These are phyloP conservation scores for Tineola bisselliella DNA, from an alignment of 2,888 invertebrate species.

Conservation along the genomic window DNA sequence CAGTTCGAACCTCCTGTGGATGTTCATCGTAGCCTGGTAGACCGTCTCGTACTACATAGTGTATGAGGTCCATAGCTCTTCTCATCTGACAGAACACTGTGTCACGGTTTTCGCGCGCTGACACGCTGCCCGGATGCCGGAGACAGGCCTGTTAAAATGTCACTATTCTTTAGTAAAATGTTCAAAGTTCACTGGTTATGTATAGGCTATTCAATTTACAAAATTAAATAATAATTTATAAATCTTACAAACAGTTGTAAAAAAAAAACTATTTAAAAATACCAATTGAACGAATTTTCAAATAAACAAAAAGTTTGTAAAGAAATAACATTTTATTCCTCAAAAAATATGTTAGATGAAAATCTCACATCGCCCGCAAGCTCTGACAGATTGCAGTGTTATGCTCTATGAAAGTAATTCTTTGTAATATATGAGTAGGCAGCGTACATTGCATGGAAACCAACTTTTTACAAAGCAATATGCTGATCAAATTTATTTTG, in stretches of 20 bases:
- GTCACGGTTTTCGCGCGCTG: slow-evolving; percentile 94
- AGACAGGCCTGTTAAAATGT: slow-evolving; percentile 76
- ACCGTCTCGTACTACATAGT: slow-evolving; percentile 97
- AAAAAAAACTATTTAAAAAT: no score
- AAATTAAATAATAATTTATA: no score
- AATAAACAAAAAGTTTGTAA: not conserved
- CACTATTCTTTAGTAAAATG: not conserved
- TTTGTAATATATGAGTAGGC: not conserved
- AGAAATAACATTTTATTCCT: slow-evolving; percentile 27
- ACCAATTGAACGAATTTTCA: no score
- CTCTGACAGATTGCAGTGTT: slow-evolving; percentile 41
- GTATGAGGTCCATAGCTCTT: slow-evolving; percentile 95
- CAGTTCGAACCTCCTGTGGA: slow-evolving; percentile 45
- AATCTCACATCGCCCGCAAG: slow-evolving; percentile 27
- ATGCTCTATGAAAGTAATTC: slow-evolving; percentile 14
- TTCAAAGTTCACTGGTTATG: not conserved
- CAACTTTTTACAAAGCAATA: not conserved
- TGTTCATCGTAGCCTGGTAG: slow-evolving; percentile 71
- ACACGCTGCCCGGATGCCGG: slow-evolving; percentile 92
- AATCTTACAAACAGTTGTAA: no score
- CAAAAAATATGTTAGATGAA: slow-evolving; percentile 23
- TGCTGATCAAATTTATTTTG: not conserved
- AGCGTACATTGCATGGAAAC: not conserved
- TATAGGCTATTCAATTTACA: not conserved
- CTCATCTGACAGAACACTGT: slow-evolving; percentile 99